These are phyloP conservation scores for Xanthia icteritia DNA, from an alignment of 2,888 invertebrate species.

Conservation along the genomic window DNA sequence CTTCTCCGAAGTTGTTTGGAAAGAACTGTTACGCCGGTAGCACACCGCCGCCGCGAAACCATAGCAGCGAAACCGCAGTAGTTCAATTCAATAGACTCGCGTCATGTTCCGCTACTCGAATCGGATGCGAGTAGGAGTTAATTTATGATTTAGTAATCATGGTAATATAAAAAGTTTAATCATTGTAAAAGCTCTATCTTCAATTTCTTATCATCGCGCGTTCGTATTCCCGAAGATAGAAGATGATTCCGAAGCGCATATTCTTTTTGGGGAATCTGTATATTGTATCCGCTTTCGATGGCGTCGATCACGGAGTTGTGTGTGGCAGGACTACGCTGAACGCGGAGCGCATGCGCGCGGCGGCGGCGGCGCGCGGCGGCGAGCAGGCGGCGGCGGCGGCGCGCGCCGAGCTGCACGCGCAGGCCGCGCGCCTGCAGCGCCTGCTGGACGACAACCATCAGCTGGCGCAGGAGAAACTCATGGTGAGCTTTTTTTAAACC, in stretches of 20 bases:
- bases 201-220: background rate
- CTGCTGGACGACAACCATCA: conserved; percentile 91
- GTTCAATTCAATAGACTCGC: too few species aligned
- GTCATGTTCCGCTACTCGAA: too few species aligned
- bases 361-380: conserved; percentile 90
- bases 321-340: conserved; percentile 82
- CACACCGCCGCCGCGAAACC: too few species aligned
- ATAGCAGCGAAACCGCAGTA: too few species aligned
- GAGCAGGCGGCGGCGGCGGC: conserved; percentile 90
- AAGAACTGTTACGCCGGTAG: too few species aligned
- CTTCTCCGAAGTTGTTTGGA: too few species aligned
- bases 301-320: background rate
- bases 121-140: too few species aligned
- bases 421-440: conserved; percentile 91
- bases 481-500: conserved; percentile 74
- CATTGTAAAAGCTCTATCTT: background rate
- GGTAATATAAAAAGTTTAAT: background rate
- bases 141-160: background rate
- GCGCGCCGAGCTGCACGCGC: conserved; percentile 91
- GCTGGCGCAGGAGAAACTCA: conserved; percentile 91
- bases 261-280: background rate
- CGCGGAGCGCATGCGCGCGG: conserved; percentile 92
- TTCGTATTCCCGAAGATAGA: background rate
- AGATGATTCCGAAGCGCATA: background rate
- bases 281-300: background rate